A percentile compares a stretch with the other conserved stretches of the same genome.
phyloP scores from a whole-genome alignment of 2,797 vertebrate genomes.

The Eupleurogrammus muticus region DNA sequence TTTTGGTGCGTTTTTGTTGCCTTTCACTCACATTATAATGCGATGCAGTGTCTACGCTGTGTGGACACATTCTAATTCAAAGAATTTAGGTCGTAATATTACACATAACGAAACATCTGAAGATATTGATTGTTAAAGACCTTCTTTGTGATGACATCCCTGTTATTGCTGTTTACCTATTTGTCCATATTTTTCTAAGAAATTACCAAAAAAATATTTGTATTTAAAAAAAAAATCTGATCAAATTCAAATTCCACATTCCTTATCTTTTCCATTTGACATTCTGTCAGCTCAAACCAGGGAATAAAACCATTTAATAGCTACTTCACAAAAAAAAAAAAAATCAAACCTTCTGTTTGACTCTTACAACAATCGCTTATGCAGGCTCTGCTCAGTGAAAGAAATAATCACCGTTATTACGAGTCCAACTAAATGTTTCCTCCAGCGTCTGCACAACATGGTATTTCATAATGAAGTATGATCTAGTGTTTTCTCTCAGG shows the following conservation, averaged over 20 bases:
- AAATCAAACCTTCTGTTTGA: conserved; percentile 22
- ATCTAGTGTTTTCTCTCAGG: conserved; percentile 36
- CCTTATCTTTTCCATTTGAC: background rate
- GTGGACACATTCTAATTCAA: background rate
- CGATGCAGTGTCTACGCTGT: background rate
- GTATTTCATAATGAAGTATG: conserved; percentile 52
- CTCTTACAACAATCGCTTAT: conserved; percentile 13
- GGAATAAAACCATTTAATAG: conserved; percentile 2
- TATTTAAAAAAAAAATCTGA: too few species aligned
- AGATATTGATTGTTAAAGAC: background rate
- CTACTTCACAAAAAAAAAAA: conserved; percentile 19
- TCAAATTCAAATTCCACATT: too few species aligned
- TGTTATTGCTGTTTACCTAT: too few species aligned
- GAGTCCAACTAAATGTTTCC: conserved; percentile 27
- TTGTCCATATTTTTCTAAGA: too few species aligned
- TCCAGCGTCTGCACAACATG: conserved; percentile 22
- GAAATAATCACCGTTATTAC: conserved; percentile 39
- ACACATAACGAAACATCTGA: background rate
- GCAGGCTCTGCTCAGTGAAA: background rate
- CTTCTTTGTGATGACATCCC: too few species aligned
- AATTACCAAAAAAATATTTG: too few species aligned
- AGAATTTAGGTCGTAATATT: background rate
- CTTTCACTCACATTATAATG: conserved; percentile 10
- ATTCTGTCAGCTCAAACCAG: conserved; percentile 3
- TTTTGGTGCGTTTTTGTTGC: background rate